Evolutionary conservation across 1,140 invertebrate species (phyloP).

Genomic region (Pseudomyrmex concolor): DNA sequence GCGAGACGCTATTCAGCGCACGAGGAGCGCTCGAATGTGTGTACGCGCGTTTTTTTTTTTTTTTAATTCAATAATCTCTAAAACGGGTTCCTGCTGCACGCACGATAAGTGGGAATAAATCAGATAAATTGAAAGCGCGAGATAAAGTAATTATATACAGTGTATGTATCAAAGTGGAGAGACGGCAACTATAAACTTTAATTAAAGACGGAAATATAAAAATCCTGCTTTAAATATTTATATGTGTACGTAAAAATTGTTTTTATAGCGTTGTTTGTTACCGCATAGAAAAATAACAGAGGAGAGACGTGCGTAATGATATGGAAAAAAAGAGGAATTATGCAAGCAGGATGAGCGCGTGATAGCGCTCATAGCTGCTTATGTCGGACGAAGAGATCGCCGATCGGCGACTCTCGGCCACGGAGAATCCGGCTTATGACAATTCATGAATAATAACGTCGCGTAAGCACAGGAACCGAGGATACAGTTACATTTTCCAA

Average conservation of each 20-base stretch:
- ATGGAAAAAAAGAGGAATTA: neutral
- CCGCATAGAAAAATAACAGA: neutral
- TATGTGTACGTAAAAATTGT: neutral
- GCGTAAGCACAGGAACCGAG: constrained; percentile 51
- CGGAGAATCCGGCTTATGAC: constrained; percentile 54
- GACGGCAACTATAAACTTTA: neutral
- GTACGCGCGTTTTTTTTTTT: neutral
- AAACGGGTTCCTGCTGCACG: too few species aligned
- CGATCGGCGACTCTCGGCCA: neutral
- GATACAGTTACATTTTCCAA: constrained; percentile 76
- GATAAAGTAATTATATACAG: neutral
- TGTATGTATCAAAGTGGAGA: too few species aligned
- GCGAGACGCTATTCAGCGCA: neutral
- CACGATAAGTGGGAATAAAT: too few species aligned
- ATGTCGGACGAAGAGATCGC: constrained; percentile 30
- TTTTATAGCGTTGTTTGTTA: neutral
- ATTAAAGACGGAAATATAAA: neutral
- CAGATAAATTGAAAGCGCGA: too few species aligned
- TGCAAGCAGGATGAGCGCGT: neutral
- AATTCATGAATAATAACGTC: constrained; percentile 68
- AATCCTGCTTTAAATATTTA: neutral
- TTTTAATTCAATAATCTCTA: constrained; percentile 1
- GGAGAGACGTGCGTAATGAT: neutral
- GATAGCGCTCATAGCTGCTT: neutral
- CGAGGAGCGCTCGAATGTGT: neutral